Percentiles rank a stretch among this genome's conserved stretches.
These are phyloP conservation scores for Scaptomyza tumidula DNA, from an alignment of 2,888 invertebrate species.

Conservation along the genomic window DNA sequence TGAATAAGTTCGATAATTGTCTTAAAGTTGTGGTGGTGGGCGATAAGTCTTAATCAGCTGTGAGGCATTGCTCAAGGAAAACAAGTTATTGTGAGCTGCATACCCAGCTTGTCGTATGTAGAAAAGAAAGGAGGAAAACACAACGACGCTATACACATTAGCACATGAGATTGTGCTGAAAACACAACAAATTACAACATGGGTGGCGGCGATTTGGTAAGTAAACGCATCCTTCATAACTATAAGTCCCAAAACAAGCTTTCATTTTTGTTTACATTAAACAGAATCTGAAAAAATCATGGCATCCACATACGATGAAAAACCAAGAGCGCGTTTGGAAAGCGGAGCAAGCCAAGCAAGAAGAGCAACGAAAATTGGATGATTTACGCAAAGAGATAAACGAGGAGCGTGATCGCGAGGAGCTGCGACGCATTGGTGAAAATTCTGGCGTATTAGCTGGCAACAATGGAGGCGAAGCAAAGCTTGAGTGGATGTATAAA, in stretches of 20 bases:
- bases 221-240: background rate
- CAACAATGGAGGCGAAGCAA: constrained; percentile 85
- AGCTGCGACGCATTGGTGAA: constrained; percentile 87
- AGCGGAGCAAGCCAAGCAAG: constrained; percentile 90
- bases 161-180: constrained; percentile 6
- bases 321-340: constrained; percentile 92
- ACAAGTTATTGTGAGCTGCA: constrained; percentile 2
- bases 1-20: constrained; percentile 2
- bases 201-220: constrained; percentile 83
- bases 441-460: constrained; percentile 85
- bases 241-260: too few species aligned
- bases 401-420: constrained; percentile 88
- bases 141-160: constrained; percentile 21
- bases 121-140: constrained; percentile 29
- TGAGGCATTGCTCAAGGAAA: background rate
- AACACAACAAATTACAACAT: constrained; percentile 45
- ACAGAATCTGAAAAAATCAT: constrained; percentile 91
- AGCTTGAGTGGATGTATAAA: constrained; percentile 96
- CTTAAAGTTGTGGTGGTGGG: constrained; percentile 6
- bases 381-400: constrained; percentile 89
- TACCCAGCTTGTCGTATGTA: constrained; percentile 17
- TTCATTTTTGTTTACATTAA: background rate
- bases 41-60: constrained; percentile 17
- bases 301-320: constrained; percentile 91
- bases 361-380: constrained; percentile 88